Base-by-base conservation (phyloP, 2,113 vertebrate genomes). In the Rhea americana region DNA sequence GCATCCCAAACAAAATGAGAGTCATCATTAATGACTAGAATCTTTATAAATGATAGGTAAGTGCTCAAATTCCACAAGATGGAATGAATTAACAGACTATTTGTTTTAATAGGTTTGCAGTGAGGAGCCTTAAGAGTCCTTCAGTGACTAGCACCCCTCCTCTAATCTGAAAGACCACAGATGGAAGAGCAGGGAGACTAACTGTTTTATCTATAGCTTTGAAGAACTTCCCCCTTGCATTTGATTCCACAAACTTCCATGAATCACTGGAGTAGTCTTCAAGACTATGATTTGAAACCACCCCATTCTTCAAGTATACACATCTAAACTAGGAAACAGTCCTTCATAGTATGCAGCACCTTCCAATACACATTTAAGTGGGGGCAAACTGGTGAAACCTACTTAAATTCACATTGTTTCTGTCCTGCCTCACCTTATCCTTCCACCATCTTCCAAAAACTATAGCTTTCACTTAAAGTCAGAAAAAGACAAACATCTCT, bases 401-500 rank as follows among this genome's bases (percentile, higher is more conserved):
- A 81, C 53, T 65, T 72, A 55, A 81, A 82, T 83, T 32, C 48
- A 75, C 1, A 65, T 2, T 82, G 58, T 56, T 86, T 93, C 39
- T 81, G 43, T 82, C 71, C 68, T 37, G 7, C 62, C 43, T 91
- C 39, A 43, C 53, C 51, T 39, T 41, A 16, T 53, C 53, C 19
- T 94, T 45, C 28, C 87, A 74, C 26, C 43, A 39, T 30, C 61
- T 88, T 93, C 91, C 70, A 91, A 87, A 30, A 95, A 24, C 16
- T 32, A 80, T 14, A 55, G 28, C 48, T 81, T 59, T 66, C 28
- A 72, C 39, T 28, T 53, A 55, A 11, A 77, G 78, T 50, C 67
- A 61, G 75, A 79, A 77, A 79, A 3, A 74, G 1, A 71, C 37
- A 79, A 83, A 73, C 8, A 84, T 4, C 17, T 82, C 50, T 74